phyloP scores from a whole-genome alignment of 2,113 vertebrate genomes.

The Rallus limicola region DNA sequence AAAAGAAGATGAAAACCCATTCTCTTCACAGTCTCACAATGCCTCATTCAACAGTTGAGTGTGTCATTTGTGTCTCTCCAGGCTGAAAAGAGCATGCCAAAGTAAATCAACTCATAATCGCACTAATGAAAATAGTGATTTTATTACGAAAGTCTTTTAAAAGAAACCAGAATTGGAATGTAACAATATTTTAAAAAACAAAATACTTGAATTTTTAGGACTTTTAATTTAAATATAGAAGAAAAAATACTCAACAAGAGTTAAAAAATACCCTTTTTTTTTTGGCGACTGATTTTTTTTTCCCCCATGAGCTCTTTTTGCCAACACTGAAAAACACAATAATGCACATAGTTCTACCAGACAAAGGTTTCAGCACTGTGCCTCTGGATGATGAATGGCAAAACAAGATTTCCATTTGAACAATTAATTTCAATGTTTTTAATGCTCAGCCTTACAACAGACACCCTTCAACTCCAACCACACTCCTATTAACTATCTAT shows the following conservation, averaged over 20 bases:
- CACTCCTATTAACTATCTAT: background rate
- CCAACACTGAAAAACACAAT: background rate
- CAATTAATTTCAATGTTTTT: background rate
- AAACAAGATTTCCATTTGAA: background rate
- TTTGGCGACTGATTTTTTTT: background rate
- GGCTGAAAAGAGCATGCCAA: background rate
- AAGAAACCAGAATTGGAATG: conserved; percentile 31
- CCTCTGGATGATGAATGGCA: background rate
- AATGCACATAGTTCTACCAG: rapidly evolving
- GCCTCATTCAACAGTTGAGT: conserved; percentile 13
- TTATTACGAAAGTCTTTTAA: background rate
- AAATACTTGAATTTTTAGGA: background rate
- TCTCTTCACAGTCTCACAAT: background rate
- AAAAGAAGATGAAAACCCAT: conserved; percentile 13
- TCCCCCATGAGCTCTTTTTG: background rate
- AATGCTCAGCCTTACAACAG: background rate
- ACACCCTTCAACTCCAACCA: background rate
- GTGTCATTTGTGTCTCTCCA: background rate
- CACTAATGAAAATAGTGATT: background rate
- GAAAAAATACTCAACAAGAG: background rate
- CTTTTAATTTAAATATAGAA: background rate
- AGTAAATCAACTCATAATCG: conserved; percentile 20
- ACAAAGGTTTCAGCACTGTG: background rate
- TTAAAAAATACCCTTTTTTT: background rate
- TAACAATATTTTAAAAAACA: conserved; percentile 22